phyloP scores from a whole-genome alignment of 2,113 vertebrate genomes.

The Malurus melanocephalus region DNA sequence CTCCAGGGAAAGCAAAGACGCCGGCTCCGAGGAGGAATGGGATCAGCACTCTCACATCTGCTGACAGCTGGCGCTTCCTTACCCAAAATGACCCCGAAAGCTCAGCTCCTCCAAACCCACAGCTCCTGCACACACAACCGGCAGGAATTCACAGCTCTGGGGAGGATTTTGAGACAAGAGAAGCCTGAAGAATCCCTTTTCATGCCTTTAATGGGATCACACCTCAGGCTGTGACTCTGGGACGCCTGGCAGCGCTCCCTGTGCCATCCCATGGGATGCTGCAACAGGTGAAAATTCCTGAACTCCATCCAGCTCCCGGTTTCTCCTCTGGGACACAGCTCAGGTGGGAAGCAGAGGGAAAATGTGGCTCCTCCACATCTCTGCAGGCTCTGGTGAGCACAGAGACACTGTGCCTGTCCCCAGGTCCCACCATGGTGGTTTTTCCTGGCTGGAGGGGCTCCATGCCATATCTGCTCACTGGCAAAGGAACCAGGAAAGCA shows the following conservation, averaged over 20 bases:
- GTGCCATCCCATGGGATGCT: neutral
- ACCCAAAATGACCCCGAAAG: neutral
- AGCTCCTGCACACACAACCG: rapidly evolving
- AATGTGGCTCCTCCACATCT: rapidly evolving
- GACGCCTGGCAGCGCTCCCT: neutral
- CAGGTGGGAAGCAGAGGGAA: neutral
- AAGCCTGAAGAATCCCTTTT: neutral
- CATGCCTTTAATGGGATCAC: rapidly evolving
- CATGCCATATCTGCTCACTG: rapidly evolving
- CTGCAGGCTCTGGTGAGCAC: rapidly evolving
- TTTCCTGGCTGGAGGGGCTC: neutral
- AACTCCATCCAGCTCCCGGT: neutral
- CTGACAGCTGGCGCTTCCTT: neutral
- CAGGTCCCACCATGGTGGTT: rapidly evolving
- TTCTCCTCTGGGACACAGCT: neutral
- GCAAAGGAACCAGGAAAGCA: neutral
- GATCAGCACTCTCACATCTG: neutral
- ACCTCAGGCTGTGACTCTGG: rapidly evolving
- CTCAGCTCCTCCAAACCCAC: neutral
- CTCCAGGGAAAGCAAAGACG: neutral
- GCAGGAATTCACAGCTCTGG: rapidly evolving
- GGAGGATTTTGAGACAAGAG: rapidly evolving
- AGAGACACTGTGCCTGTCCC: neutral
- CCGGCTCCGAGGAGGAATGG: neutral
- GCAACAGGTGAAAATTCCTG: neutral